Evolutionary conservation across 1,140 invertebrate species (phyloP).

Genomic region (Carposina sasakii): DNA sequence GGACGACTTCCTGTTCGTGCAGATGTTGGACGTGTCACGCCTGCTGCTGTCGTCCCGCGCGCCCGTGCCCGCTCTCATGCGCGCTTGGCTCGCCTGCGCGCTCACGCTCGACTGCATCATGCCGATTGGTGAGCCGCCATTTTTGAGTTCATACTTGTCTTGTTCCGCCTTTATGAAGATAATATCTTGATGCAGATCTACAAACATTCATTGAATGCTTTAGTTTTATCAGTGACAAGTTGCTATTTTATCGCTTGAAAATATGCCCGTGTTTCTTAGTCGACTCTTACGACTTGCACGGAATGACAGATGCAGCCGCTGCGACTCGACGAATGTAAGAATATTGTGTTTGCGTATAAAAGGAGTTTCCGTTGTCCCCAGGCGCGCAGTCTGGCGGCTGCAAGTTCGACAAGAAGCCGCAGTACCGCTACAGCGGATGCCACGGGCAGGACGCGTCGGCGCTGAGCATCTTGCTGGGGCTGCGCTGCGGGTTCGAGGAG

Average conservation of each 20-base stretch:
- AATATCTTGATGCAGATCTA: too few relatives aligned
- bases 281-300: too few relatives aligned
- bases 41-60: constrained; percentile 83
- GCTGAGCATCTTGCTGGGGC: constrained; percentile 90
- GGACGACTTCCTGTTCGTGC: constrained; percentile 88
- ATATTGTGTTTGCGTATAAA: too few relatives aligned
- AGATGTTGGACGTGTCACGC: constrained; percentile 83
- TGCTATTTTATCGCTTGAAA: too few relatives aligned
- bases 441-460: constrained; percentile 93
- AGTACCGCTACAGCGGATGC: constrained; percentile 93
- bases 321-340: too few relatives aligned
- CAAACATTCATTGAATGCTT: too few relatives aligned
- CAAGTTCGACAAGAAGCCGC: constrained; percentile 90
- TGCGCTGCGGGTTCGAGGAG: constrained; percentile 84
- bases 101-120: constrained; percentile 90
- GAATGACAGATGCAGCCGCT: too few relatives aligned
- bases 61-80: constrained; percentile 84
- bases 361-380: too few relatives aligned
- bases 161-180: too few relatives aligned
- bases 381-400: constrained; percentile 86
- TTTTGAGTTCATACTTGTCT: too few relatives aligned
- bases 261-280: too few relatives aligned
- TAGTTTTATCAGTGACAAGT: too few relatives aligned
- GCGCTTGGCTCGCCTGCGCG: constrained; percentile 94
- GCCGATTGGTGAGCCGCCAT: constrained; percentile 82